phyloP scores from a whole-genome alignment of 2,797 vertebrate species.

The Molossus molossus region DNA sequence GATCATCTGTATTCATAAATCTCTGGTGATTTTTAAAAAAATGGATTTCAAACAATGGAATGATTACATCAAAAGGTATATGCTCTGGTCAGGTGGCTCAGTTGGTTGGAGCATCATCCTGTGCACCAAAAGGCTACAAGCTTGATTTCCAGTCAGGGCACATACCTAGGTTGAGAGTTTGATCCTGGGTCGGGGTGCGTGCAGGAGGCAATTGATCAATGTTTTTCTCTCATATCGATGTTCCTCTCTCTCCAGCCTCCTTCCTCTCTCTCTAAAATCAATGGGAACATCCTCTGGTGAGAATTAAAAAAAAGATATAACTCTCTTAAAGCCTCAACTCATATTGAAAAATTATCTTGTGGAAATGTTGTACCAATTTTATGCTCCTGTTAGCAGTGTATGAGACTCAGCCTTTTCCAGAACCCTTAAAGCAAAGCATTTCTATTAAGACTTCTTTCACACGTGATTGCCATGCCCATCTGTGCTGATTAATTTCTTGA shows the following conservation, averaged over 20 bases:
- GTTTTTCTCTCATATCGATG: background rate
- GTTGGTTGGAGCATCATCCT: background rate
- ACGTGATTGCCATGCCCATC: background rate
- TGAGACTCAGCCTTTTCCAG: background rate
- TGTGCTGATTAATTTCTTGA: background rate
- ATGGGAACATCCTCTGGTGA: background rate
- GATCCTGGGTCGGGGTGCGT: background rate
- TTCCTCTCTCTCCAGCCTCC: background rate
- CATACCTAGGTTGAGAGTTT: background rate
- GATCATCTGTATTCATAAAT: background rate
- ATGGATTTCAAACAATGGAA: constrained; percentile 12
- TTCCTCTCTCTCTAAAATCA: background rate
- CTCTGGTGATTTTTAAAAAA: constrained; percentile 50
- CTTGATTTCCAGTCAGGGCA: background rate
- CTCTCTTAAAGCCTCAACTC: background rate
- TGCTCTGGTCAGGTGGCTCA: background rate
- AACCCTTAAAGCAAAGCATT: background rate
- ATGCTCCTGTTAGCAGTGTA: background rate
- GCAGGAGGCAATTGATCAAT: background rate
- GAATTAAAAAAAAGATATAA: background rate
- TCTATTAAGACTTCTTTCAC: background rate
- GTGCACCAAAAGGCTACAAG: background rate
- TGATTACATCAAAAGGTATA: background rate
- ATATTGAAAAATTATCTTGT: background rate
- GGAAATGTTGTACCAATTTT: background rate